Conservation (phyloP, 2,888 invertebrate genomes). For the Achlya flavicornis region DNA sequence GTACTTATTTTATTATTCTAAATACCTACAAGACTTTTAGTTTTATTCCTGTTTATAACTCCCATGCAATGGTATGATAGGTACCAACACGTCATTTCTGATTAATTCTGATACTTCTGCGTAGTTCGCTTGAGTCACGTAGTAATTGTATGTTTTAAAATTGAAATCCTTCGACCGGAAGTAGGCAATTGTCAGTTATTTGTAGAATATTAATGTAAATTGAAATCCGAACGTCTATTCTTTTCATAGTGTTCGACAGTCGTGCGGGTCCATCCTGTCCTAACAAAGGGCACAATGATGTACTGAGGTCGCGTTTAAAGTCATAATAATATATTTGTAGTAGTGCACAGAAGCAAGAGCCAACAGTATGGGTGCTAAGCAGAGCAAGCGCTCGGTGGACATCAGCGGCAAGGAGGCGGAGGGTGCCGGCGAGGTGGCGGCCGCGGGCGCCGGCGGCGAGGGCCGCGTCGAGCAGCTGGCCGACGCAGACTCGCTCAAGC, state of each 20-base stretch:
- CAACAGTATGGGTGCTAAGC: constrained; percentile 91
- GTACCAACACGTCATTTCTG: background rate
- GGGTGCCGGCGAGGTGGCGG: constrained; percentile 84
- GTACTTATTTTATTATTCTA: no score
- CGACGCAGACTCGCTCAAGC: constrained; percentile 88
- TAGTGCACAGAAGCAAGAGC: constrained; percentile 41
- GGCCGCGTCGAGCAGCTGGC: constrained; percentile 91
- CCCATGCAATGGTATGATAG: background rate
- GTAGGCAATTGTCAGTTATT: constrained; percentile 15
- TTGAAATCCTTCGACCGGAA: constrained; percentile 20
- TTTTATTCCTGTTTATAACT: background rate
- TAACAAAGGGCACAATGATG: constrained; percentile 16
- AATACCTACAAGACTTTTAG: no score
- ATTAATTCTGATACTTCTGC: background rate
- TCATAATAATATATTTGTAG: constrained; percentile 12
- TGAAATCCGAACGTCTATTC: constrained; percentile 16
- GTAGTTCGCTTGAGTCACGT: constrained; percentile 1
- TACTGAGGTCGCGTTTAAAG: constrained; percentile 16
- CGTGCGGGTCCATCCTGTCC: constrained; percentile 16
- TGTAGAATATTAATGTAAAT: constrained; percentile 18
- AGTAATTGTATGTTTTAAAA: constrained; percentile 12
- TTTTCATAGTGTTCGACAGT: constrained; percentile 5
- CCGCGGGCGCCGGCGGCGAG: constrained; percentile 84
- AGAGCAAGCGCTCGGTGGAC: constrained; percentile 94
- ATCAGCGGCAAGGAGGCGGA: constrained; percentile 89